Evolutionary conservation across 1,140 invertebrate genomes (phyloP).

Genomic region (Hycleus cichorii): DNA sequence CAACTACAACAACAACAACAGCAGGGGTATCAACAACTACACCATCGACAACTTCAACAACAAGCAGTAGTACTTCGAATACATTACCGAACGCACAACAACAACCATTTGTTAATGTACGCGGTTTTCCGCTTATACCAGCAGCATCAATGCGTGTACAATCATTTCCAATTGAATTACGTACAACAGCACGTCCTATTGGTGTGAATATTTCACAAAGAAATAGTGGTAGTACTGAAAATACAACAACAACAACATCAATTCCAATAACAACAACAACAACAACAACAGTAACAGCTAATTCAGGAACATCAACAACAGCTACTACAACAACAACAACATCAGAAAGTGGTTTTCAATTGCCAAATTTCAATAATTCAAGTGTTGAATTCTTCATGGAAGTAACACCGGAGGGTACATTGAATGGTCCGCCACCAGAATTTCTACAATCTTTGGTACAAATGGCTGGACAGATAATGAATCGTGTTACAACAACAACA

Average conservation of each 20-base stretch:
- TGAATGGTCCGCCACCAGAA: conserved; percentile 42
- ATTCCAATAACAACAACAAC: not conserved
- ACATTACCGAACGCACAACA: conserved; percentile 20
- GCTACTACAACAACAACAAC: not conserved
- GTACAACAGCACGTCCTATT: conserved; percentile 4
- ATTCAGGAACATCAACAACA: not conserved
- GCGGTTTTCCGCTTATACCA: conserved; percentile 19
- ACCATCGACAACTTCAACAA: conserved; percentile 21
- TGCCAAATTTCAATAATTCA: conserved; percentile 33
- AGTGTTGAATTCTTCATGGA: conserved; percentile 62
- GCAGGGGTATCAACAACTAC: conserved; percentile 6
- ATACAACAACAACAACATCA: not conserved
- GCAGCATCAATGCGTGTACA: conserved; percentile 28
- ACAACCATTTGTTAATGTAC: not conserved
- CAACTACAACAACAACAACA: conserved; percentile 24
- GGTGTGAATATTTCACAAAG: conserved; percentile 1
- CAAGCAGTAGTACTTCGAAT: conserved; percentile 28
- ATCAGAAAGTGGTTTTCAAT: conserved; percentile 5
- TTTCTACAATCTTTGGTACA: conserved; percentile 52
- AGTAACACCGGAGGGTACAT: conserved; percentile 53
- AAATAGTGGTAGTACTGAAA: conserved; percentile 3
- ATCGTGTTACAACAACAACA: conserved; percentile 5
- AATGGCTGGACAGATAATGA: conserved; percentile 40
- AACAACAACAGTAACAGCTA: not conserved
- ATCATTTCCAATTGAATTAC: conserved; percentile 33